Evolutionary conservation across 2,888 invertebrate genomes (phyloP).

Genomic region (Hirtodrosophila trivittata): DNA sequence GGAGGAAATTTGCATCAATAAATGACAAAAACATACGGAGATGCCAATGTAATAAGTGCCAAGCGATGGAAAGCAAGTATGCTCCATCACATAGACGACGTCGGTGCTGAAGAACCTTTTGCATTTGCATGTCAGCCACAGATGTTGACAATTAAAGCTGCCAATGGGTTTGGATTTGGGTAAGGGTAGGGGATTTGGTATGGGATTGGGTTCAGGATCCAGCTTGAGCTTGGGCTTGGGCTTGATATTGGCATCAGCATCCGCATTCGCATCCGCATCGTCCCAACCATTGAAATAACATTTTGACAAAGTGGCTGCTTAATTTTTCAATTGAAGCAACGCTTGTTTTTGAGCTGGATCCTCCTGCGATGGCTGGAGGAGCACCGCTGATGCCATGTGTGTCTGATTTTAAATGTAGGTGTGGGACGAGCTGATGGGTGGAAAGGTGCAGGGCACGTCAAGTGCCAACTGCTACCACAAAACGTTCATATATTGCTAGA

Average conservation of each 20-base stretch:
- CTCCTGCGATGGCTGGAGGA: not conserved
- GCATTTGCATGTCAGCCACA: slow-evolving; percentile 71
- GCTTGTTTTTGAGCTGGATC: slow-evolving; percentile 8
- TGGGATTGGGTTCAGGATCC: slow-evolving; percentile 11
- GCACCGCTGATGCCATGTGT: not conserved
- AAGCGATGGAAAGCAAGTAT: slow-evolving; percentile 44
- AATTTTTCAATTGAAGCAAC: slow-evolving; percentile 69
- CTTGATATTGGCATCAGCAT: not conserved
- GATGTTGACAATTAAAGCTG: slow-evolving; percentile 74
- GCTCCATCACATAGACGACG: slow-evolving; percentile 64
- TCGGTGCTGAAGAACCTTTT: slow-evolving; percentile 52
- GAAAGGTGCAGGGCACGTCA: slow-evolving; percentile 57
- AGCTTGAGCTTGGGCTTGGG: not conserved
- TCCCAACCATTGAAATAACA: slow-evolving; percentile 59
- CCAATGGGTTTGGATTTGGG: slow-evolving; percentile 36
- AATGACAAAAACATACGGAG: slow-evolving; percentile 78
- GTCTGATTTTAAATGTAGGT: slow-evolving; percentile 7
- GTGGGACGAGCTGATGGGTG: not conserved
- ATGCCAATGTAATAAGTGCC: slow-evolving; percentile 78
- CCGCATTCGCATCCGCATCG: not conserved
- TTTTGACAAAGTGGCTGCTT: slow-evolving; percentile 77
- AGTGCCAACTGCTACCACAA: slow-evolving; percentile 68
- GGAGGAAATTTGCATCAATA: slow-evolving; percentile 72
- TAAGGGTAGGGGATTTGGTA: slow-evolving; percentile 5
- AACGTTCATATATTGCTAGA: slow-evolving; percentile 44